Evolutionary conservation across 2,797 vertebrate species (phyloP).

Genomic region (Chrysocyon brachyurus): DNA sequence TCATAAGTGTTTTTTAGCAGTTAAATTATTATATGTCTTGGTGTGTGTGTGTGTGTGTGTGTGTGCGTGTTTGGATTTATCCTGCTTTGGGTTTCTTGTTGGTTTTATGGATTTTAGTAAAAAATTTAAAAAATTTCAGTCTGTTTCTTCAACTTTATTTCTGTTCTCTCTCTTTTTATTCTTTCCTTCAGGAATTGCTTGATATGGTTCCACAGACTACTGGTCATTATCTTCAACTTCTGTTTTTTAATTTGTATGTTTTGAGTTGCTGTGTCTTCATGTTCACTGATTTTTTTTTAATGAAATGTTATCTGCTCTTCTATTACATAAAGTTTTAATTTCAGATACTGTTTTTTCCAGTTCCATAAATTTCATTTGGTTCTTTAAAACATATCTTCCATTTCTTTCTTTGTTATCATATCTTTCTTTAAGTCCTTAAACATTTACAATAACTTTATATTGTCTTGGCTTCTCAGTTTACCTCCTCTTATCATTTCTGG

Average conservation of each 20-base stretch:
- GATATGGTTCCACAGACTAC: background rate
- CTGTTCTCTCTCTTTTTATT: background rate
- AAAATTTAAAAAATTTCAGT: background rate
- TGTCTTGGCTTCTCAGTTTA: background rate
- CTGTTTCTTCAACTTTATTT: conserved; percentile 19
- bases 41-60: background rate
- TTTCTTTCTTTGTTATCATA: background rate
- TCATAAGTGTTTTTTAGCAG: conserved; percentile 3
- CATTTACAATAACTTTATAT: background rate
- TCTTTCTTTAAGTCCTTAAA: conserved; percentile 2
- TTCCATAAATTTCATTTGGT: conserved; percentile 31
- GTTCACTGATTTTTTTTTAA: conserved; percentile 17
- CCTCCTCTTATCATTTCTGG: background rate
- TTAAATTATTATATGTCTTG: background rate
- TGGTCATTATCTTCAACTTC: background rate
- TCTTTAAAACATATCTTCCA: conserved; percentile 7
- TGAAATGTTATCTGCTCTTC: background rate
- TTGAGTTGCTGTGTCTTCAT: background rate
- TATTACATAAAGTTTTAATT: conserved; percentile 6
- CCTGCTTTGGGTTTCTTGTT: background rate
- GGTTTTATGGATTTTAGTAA: background rate
- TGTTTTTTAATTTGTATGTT: background rate
- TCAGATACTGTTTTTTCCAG: conserved; percentile 19
- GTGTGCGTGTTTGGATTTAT: conserved; percentile 21
- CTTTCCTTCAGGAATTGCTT: background rate